A percentile compares a stretch with the other conserved stretches of the same genome.
Evolutionary conservation across 2,113 vertebrate species (phyloP).

Genomic region (Anarrhichthys ocellatus): DNA sequence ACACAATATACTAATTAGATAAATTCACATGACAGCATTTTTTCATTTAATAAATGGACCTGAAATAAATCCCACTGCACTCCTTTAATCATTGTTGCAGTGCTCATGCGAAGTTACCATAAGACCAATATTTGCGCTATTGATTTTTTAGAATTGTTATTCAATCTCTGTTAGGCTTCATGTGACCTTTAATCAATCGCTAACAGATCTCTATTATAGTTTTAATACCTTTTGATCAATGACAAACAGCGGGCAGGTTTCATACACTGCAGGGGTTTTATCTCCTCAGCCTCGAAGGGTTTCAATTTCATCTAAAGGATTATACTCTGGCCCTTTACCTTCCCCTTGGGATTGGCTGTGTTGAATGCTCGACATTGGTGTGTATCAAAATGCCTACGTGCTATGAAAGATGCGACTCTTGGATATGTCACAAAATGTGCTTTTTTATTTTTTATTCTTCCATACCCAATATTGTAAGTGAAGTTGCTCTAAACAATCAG

Average conservation of each 20-base stretch:
- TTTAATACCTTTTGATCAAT: slow-evolving; percentile 74
- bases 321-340: slow-evolving; percentile 53
- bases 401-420: slow-evolving; percentile 35
- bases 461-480: neutral
- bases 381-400: slow-evolving; percentile 34
- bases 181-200: slow-evolving; percentile 71
- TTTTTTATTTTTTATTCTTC: slow-evolving; percentile 10
- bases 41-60: slow-evolving; percentile 39
- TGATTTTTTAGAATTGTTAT: slow-evolving; percentile 45
- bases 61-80: slow-evolving; percentile 38
- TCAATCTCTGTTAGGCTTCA: slow-evolving; percentile 64
- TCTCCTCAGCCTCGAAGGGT: slow-evolving; percentile 51
- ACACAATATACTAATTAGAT: slow-evolving; percentile 3
- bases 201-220: slow-evolving; percentile 65
- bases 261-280: slow-evolving; percentile 59
- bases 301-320: slow-evolving; percentile 73
- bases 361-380: slow-evolving; percentile 31
- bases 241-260: slow-evolving; percentile 46
- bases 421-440: slow-evolving; percentile 16
- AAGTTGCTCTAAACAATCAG: slow-evolving; percentile 2
- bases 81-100: slow-evolving; percentile 60
- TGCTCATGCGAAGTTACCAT: slow-evolving; percentile 43
- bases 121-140: slow-evolving; percentile 60
- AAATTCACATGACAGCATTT: slow-evolving; percentile 29
- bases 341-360: slow-evolving; percentile 46